A percentile compares a stretch with the other conserved stretches of the same genome.
phyloP scores from a whole-genome alignment of 2,797 vertebrate species.

The Oreortyx pictus region DNA sequence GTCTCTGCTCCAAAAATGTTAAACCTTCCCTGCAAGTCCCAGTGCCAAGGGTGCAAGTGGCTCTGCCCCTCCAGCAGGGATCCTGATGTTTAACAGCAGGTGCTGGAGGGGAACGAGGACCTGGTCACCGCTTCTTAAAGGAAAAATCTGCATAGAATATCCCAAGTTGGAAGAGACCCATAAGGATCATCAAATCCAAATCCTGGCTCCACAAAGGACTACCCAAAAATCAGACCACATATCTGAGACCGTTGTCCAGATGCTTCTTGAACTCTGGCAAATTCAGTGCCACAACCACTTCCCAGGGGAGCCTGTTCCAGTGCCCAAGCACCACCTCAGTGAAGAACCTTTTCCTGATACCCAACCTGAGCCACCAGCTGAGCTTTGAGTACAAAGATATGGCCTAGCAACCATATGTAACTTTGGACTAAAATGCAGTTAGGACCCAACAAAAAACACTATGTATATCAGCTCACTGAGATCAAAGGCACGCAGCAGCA shows the following conservation, averaged over 20 bases:
- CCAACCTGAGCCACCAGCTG: no score
- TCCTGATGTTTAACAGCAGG: neutral
- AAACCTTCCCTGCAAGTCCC: neutral
- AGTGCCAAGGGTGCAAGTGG: neutral
- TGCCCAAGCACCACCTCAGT: no score
- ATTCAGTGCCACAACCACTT: no score
- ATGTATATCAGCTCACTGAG: neutral
- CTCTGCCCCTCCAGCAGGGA: neutral
- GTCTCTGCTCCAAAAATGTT: neutral
- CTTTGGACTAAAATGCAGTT: neutral
- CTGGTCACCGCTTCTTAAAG: accelerated
- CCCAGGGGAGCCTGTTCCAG: no score
- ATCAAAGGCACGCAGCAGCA: slow-evolving; percentile 55
- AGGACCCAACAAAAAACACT: neutral
- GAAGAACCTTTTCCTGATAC: no score
- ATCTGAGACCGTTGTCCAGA: no score
- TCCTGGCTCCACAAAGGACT: no score
- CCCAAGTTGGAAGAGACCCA: no score
- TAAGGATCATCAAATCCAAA: no score
- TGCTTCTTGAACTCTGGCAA: no score
- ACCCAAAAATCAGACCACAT: no score
- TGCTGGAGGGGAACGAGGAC: neutral
- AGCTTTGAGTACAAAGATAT: neutral
- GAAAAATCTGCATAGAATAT: neutral
- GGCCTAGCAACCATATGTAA: neutral